These are phyloP conservation scores for Sceloporus undulatus DNA, from an alignment of 2,113 vertebrate species.

Conservation along the genomic window DNA sequence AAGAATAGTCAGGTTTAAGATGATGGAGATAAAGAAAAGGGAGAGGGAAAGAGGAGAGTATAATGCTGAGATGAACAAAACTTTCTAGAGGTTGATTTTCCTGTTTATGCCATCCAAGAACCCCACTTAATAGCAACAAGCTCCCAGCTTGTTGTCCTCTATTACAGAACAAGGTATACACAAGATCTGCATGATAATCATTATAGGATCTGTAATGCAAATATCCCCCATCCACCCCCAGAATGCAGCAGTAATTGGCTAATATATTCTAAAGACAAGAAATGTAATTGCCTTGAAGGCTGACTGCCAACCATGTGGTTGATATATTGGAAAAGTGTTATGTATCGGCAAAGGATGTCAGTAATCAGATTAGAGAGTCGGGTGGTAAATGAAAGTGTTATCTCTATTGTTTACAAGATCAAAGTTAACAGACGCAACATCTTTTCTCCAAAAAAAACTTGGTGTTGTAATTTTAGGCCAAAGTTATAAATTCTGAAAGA, in stretches of 20 bases:
- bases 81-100: too few relatives aligned
- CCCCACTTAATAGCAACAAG: constrained; percentile 11
- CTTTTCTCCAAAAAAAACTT: constrained; percentile 35
- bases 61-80: not conserved
- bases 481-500: constrained; percentile 39
- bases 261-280: constrained; percentile 24
- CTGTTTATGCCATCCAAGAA: not conserved
- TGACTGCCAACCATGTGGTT: not conserved
- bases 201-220: constrained; percentile 28
- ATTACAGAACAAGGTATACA: constrained; percentile 48
- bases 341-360: constrained; percentile 46
- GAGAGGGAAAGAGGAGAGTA: not conserved
- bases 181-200: constrained; percentile 29
- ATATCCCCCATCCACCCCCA: not conserved
- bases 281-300: constrained; percentile 11
- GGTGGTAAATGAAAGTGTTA: constrained; percentile 37
- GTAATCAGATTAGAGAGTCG: constrained; percentile 52
- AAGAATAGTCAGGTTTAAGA: not conserved
- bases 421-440: constrained; percentile 53
- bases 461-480: constrained; percentile 54
- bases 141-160: constrained; percentile 18
- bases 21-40: not conserved
- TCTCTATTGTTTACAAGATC: constrained; percentile 52
- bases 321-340: constrained; percentile 60
- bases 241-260: not conserved